Evolutionary conservation across 2,797 vertebrate species (phyloP).

Genomic region (Trachurus trachurus): DNA sequence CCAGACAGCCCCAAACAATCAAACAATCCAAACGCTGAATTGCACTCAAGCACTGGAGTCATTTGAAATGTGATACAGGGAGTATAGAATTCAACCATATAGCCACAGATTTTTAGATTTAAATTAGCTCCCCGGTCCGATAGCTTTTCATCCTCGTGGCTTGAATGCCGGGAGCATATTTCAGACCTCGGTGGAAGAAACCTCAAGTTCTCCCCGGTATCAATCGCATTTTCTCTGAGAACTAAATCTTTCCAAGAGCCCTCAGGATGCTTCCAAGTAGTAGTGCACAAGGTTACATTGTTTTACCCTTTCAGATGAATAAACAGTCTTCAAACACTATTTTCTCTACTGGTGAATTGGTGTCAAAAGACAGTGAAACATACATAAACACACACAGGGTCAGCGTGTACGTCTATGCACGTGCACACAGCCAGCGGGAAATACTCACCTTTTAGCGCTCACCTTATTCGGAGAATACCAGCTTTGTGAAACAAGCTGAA

Average conservation of each 20-base stretch:
- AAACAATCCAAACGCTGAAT: constrained; percentile 75
- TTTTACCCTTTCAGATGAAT: constrained; percentile 76
- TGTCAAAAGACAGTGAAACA: constrained; percentile 50
- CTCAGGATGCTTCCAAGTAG: constrained; percentile 72
- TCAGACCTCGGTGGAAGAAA: constrained; percentile 67
- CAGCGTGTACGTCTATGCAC: background rate
- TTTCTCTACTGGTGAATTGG: constrained; percentile 61
- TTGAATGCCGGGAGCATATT: constrained; percentile 65
- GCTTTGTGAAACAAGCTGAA: background rate
- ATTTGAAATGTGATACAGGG: constrained; percentile 72
- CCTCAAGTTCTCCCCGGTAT: constrained; percentile 71
- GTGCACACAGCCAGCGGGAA: background rate
- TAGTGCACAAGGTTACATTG: constrained; percentile 78
- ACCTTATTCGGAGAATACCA: background rate
- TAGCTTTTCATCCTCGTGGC: constrained; percentile 68
- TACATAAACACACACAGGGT: constrained; percentile 22
- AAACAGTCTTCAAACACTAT: constrained; percentile 70
- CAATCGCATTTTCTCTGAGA: constrained; percentile 70
- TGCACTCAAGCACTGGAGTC: constrained; percentile 70
- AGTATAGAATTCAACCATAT: constrained; percentile 76
- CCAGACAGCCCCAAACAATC: constrained; percentile 81
- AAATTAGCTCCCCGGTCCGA: constrained; percentile 61
- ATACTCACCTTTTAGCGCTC: constrained; percentile 4
- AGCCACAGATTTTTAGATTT: constrained; percentile 70
- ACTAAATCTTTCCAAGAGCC: constrained; percentile 76